These are phyloP conservation scores for Bubo scandiacus DNA, from an alignment of 2,113 vertebrate species.

Conservation along the genomic window DNA sequence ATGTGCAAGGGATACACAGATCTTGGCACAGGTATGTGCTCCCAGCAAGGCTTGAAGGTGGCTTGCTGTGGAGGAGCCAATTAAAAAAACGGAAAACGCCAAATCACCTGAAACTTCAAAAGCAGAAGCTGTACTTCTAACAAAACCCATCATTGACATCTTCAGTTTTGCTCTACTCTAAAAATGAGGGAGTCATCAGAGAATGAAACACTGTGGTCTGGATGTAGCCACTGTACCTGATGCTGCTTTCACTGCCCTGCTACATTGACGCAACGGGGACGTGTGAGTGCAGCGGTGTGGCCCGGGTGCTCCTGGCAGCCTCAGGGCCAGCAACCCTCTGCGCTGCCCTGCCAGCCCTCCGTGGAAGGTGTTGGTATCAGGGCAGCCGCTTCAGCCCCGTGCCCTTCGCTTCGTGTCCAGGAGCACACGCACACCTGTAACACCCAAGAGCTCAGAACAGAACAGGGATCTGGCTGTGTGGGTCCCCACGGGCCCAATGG, in stretches of 20 bases:
- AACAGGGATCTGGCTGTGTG: background rate
- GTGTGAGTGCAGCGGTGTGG: rapidly evolving
- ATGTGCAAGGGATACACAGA: background rate
- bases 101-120: background rate
- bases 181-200: background rate
- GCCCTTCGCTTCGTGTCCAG: too few relatives aligned
- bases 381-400: background rate
- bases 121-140: background rate
- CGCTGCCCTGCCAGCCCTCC: too few relatives aligned
- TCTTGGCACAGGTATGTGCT: background rate
- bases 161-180: background rate
- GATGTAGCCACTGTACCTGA: background rate
- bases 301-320: background rate
- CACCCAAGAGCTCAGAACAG: background rate
- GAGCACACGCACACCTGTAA: background rate
- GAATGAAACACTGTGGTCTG: background rate
- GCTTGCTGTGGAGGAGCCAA: background rate
- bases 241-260: background rate
- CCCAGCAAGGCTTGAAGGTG: background rate
- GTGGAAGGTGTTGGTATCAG: rapidly evolving
- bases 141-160: background rate
- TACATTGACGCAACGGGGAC: background rate
- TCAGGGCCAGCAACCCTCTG: background rate
- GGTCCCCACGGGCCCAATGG: background rate
- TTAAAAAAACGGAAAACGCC: background rate